These are phyloP conservation scores for Ochlodes sylvanus DNA, from an alignment of 2,888 invertebrate genomes.

Conservation along the genomic window DNA sequence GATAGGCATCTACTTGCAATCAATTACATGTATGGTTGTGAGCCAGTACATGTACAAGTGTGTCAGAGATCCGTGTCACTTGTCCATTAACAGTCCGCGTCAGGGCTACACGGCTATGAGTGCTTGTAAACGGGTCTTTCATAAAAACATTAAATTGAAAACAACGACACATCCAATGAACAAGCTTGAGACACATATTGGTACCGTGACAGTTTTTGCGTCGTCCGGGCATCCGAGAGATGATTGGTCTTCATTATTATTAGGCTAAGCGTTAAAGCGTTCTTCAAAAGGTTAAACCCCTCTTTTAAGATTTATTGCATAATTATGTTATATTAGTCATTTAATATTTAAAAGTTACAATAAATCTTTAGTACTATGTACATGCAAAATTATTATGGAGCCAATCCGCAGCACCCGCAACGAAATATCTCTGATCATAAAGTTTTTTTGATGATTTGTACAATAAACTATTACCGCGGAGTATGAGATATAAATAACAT, in stretches of 20 bases:
- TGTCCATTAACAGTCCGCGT: constrained; percentile 61
- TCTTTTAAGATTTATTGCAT: no score
- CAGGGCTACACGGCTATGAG: constrained; percentile 58
- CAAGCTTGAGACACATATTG: constrained; percentile 22
- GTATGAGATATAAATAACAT: no score
- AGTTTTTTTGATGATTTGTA: no score
- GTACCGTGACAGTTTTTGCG: neutral
- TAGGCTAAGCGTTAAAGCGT: no score
- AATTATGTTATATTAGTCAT: no score
- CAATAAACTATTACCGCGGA: no score
- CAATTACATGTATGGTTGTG: constrained; percentile 15
- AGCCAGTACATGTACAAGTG: constrained; percentile 47
- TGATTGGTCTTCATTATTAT: neutral
- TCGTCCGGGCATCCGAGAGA: neutral
- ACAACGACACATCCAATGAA: constrained; percentile 1
- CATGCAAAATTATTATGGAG: no score
- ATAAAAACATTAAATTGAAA: constrained; percentile 45
- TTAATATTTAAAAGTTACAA: no score
- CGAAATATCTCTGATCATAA: no score
- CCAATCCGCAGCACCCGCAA: no score
- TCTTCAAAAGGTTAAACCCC: no score
- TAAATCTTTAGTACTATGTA: no score
- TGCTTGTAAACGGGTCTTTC: constrained; percentile 47
- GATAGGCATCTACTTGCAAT: constrained; percentile 13
- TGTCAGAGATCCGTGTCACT: constrained; percentile 63